Evolutionary conservation across 2,888 invertebrate species (phyloP).

Genomic region (Camptogramma bilineatum): DNA sequence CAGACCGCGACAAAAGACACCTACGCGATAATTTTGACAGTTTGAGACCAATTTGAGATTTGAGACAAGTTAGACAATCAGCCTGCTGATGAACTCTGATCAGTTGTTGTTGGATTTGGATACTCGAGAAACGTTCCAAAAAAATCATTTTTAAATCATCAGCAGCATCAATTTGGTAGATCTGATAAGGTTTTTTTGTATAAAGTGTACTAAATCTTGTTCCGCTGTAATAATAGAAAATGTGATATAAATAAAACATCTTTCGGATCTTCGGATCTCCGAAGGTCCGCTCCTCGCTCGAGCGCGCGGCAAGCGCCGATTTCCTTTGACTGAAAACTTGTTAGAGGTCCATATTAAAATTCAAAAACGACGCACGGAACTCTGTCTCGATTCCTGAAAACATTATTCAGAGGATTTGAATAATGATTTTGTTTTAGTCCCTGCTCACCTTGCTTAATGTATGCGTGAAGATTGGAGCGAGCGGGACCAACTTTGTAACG

Average conservation of each 20-base stretch:
- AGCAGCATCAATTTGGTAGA: neutral
- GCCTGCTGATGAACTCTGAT: too few relatives aligned
- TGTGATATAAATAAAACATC: neutral
- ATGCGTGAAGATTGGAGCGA: constrained; percentile 73
- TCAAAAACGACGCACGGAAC: constrained; percentile 83
- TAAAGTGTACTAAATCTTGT: neutral
- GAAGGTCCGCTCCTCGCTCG: constrained; percentile 54
- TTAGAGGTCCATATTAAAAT: constrained; percentile 84
- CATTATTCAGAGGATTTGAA: constrained; percentile 84
- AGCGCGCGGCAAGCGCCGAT: constrained; percentile 64
- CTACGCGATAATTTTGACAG: too few relatives aligned
- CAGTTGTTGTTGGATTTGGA: too few relatives aligned
- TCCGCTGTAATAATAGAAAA: neutral
- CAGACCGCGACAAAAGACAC: too few relatives aligned
- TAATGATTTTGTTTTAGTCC: constrained; percentile 83
- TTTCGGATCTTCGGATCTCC: neutral
- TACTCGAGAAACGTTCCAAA: too few relatives aligned
- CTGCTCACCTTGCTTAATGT: constrained; percentile 71
- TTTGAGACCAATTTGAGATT: too few relatives aligned
- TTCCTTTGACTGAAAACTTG: constrained; percentile 85
- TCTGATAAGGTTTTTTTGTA: too few relatives aligned
- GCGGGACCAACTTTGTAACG: constrained; percentile 72
- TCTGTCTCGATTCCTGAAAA: constrained; percentile 81
- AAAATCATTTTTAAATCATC: too few relatives aligned
- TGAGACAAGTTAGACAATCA: too few relatives aligned